These are phyloP conservation scores for Aelia acuminata DNA, from an alignment of 2,888 invertebrate genomes.

Conservation along the genomic window DNA sequence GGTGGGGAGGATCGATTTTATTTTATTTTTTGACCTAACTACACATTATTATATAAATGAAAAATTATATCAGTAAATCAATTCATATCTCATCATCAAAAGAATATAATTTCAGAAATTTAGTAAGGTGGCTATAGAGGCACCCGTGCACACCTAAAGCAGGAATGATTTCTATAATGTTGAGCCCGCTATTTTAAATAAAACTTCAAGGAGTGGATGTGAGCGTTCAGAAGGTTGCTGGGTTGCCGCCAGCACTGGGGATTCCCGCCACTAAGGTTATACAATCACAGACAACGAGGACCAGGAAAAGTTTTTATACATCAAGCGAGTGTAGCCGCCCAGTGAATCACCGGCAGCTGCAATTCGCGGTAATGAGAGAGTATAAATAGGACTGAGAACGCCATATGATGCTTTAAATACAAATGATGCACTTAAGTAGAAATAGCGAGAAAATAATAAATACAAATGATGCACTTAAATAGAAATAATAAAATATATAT, in stretches of 20 bases:
- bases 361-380: background rate
- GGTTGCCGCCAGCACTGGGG: background rate
- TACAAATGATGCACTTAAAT: too few species aligned
- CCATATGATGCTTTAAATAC: background rate
- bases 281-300: background rate
- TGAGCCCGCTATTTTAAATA: too few species aligned
- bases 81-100: too few species aligned
- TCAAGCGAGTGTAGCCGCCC: background rate
- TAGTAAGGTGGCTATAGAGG: too few species aligned
- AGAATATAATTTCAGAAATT: too few species aligned
- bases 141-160: background rate
- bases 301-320: conserved; percentile 20
- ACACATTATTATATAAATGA: too few species aligned
- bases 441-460: too few species aligned
- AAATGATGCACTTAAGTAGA: background rate
- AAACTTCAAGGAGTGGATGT: background rate
- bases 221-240: background rate
- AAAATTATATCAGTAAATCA: too few species aligned
- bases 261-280: conserved; percentile 6
- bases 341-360: background rate
- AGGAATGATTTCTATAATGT: background rate
- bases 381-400: background rate
- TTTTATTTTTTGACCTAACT: too few species aligned
- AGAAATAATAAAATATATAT: too few species aligned
- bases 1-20: too few species aligned